These are phyloP conservation scores for Stictonetta naevosa DNA, from an alignment of 2,113 vertebrate species.

Conservation along the genomic window DNA sequence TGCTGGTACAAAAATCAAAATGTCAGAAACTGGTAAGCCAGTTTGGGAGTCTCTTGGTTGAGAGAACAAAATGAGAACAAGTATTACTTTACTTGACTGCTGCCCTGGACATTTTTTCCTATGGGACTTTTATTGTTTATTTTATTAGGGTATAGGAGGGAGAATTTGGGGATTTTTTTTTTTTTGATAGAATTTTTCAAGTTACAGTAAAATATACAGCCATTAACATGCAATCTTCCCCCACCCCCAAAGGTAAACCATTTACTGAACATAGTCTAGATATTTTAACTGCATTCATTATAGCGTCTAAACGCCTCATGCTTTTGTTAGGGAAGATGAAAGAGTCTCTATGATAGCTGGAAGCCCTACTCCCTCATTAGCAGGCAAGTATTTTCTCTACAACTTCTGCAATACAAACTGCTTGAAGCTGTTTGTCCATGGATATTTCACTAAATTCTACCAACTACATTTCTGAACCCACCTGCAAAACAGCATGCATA, in stretches of 20 bases:
- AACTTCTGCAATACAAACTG: conserved; percentile 17
- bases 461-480: conserved; percentile 20
- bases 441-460: conserved; percentile 9
- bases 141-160: background rate
- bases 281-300: conserved; percentile 47
- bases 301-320: background rate
- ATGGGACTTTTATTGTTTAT: background rate
- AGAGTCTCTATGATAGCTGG: background rate
- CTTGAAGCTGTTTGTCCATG: conserved; percentile 26
- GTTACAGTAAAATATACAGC: conserved; percentile 35
- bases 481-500: conserved; percentile 41
- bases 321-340: background rate
- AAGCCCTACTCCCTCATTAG: conserved; percentile 1
- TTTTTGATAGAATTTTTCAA: background rate
- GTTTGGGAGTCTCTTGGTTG: background rate
- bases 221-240: conserved; percentile 46
- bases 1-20: background rate
- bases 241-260: background rate
- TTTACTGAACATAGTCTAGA: conserved; percentile 14
- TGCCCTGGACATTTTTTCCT: background rate
- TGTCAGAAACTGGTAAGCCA: background rate
- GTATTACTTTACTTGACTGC: background rate
- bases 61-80: background rate
- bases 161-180: background rate
- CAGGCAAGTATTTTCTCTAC: conserved; percentile 10